Percentiles rank a stretch among this genome's conserved stretches.
phyloP scores from a whole-genome alignment of 2,888 invertebrate species.

The Terebella lapidaria region DNA sequence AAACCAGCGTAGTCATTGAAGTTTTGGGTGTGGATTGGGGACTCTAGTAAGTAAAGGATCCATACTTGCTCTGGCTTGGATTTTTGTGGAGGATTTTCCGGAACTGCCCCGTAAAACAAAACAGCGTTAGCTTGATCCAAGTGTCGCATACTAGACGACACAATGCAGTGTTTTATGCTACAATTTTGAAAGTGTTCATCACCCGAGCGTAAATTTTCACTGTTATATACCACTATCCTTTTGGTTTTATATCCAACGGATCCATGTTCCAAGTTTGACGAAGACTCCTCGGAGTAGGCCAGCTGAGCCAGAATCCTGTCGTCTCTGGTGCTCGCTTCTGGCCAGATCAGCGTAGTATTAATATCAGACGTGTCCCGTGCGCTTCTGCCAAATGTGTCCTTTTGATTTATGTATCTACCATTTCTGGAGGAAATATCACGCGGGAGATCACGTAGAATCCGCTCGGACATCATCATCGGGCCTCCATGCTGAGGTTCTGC shows the following conservation, averaged over 20 bases:
- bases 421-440: no score
- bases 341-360: no score
- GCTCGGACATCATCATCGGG: no score
- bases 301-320: not conserved
- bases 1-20: conserved; percentile 48
- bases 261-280: not conserved
- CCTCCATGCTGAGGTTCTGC: no score
- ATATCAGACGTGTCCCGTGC: no score
- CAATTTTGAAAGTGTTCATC: conserved; percentile 5
- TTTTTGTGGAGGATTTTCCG: not conserved
- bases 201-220: not conserved
- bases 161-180: conserved; percentile 12
- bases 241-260: not conserved
- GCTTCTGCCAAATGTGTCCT: no score
- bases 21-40: conserved; percentile 83
- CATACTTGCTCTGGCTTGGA: conserved; percentile 55
- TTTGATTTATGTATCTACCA: no score
- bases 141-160: conserved; percentile 4
- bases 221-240: not conserved
- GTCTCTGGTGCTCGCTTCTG: no score
- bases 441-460: no score
- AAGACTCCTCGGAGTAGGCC: not conserved
- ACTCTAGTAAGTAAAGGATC: conserved; percentile 90
- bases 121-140: conserved; percentile 14
- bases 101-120: conserved; percentile 9